Evolutionary conservation across 2,113 vertebrate genomes (phyloP), one percentile per base, ranked within the genome.

Genomic region (Hassar affinis): DNA sequence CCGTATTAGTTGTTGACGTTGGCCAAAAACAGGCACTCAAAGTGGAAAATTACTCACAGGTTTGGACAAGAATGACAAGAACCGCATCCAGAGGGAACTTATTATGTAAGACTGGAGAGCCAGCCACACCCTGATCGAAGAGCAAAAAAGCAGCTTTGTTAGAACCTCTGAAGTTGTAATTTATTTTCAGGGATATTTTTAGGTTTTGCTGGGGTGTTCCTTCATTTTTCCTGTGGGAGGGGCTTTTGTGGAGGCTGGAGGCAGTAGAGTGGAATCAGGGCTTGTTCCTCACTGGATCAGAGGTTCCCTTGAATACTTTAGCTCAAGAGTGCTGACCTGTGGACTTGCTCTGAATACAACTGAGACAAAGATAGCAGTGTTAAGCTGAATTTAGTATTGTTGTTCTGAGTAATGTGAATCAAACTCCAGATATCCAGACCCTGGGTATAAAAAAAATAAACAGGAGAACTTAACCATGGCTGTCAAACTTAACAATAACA

Each of bases 11-110:
- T 87, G 86, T 81, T 87, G 82, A 83, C 79, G 75, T 86, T 86
- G 86, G 84, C 86, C 82, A 78, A 86, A 80, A 82, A 49, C 54
- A 61, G 54, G 38, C 68, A 7, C 27, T 81, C 78, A 80, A 79
- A 88, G 80, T 75, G 87, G 87, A 84, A 81, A 88, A 90, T 86
- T 82, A 87, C 88, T 88, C 79, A 81, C 88, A 88, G 81, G 89
- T 90, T 86, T 83, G 82, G 72, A 85, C 86, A 88, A 88, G 88
- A 78, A 87, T 79, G 81, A 59, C 72, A 80, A 69, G n/a, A 51
- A 86, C 83, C 15, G 30, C 54, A 75, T 80, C 59, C 47, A 54
- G 78, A 79, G 80, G 79, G 38, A 83, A 86, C 27, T 27, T 59
- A 64, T 88, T 87, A 88, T 62, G 66, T 61, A 89, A 89, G 82